Evolutionary conservation across 2,113 vertebrate species (phyloP).

Genomic region (Bos indicus): DNA sequence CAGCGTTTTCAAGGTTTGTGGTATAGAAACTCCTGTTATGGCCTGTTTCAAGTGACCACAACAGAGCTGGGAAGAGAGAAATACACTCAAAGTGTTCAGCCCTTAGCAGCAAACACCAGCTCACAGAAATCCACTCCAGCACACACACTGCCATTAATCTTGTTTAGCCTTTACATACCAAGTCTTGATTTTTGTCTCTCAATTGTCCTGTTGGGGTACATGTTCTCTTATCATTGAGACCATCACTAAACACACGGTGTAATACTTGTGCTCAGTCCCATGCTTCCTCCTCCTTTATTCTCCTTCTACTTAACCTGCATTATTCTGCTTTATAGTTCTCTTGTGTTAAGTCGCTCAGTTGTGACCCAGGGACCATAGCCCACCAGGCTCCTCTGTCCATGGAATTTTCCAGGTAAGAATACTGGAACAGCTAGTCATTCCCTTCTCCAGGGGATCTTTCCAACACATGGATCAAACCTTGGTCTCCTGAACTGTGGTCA

Average conservation of each 20-base stretch:
- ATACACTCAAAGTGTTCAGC: no score
- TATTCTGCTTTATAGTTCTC: neutral
- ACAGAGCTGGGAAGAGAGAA: neutral
- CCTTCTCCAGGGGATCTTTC: neutral
- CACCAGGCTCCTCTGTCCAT: neutral
- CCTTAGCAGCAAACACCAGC: neutral
- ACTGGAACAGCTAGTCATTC: neutral
- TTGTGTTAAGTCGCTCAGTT: neutral
- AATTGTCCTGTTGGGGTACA: neutral
- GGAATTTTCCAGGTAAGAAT: neutral
- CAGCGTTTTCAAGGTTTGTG: neutral
- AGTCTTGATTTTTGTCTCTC: neutral
- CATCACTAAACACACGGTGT: neutral
- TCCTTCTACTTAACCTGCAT: neutral
- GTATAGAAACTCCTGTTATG: no score
- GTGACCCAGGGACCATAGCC: neutral
- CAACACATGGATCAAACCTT: neutral
- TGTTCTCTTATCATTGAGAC: neutral
- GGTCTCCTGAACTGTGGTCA: neutral
- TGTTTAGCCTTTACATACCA: neutral
- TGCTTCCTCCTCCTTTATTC: neutral
- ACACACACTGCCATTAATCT: accelerated
- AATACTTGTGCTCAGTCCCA: neutral
- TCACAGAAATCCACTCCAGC: neutral
- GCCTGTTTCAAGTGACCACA: neutral